Evolutionary conservation across 2,797 vertebrate genomes (phyloP), one percentile per base, ranked within the genome.

Genomic region (Anguilla anguilla): DNA sequence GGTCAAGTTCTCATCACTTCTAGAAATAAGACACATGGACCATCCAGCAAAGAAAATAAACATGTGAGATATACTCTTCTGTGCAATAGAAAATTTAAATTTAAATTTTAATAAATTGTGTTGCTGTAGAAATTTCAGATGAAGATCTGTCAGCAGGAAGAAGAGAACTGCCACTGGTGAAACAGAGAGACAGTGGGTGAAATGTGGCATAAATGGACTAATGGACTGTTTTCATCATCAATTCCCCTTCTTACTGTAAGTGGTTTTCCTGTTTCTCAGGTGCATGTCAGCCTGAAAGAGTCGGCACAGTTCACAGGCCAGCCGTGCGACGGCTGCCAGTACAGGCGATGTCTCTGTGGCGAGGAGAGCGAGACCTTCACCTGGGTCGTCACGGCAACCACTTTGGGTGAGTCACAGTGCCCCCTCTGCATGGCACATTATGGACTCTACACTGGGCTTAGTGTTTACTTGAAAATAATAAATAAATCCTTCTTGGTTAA

Each of bases 381-480:
- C n/a, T 98, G 97, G 97, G 95, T 95, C 0, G 86, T 98, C 49
- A 96, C 95, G 46, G 95, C 97, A 19, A 92, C 91, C 0, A 79
- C 89, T 6, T 89, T 97, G 15, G 97, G 97, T 98, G 90, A 89
- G 90, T 83, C 59, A 35, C 39, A 22, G 39, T 81, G 43, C 19
- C n/a, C 43, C 19, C 77, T 19, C 77, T 19, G 61, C 19, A 2
- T 46, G 10, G 43, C 19, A 25, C 35, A 31, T 72, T 72, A 6
- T 10, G 69, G 28, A 69, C 5, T 64, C 61, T 5, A 64, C 61
- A 7, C 61, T 2, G 6, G 61, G 22, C 61, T 64, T 25, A 64
- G n/a, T 22, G 1, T 25, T 64, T 64, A 64, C 3, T 6, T 64
- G 4, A 64, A n/a, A n/a, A 64, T 55, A 64, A 25, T n/a, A 3